Conservation (phyloP, 2,888 invertebrate genomes). For the Caradrina clavipalpis region DNA sequence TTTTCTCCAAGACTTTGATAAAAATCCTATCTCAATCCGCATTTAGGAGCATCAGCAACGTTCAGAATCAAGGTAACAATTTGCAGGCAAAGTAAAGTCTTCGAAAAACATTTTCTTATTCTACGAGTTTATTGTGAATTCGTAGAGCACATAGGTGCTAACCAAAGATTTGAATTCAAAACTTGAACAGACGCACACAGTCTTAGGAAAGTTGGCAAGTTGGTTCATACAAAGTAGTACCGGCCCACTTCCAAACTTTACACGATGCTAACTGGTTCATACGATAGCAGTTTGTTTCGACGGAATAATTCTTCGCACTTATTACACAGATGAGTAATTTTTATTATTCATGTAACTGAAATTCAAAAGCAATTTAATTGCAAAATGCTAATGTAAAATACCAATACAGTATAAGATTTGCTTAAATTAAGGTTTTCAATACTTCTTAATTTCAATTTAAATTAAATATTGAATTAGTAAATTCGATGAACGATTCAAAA, state of each 20-base stretch:
- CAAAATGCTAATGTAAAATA: not conserved
- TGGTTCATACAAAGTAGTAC: slow-evolving; percentile 52
- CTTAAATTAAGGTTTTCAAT: not conserved
- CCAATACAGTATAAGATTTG: slow-evolving; percentile 1
- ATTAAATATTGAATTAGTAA: slow-evolving; percentile 2
- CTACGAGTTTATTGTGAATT: slow-evolving; percentile 45
- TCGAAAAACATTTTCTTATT: slow-evolving; percentile 46
- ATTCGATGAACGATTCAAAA: not conserved
- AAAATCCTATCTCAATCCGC: slow-evolving; percentile 45
- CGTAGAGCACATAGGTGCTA: slow-evolving; percentile 38
- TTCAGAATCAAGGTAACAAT: slow-evolving; percentile 17
- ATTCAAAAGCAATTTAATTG: slow-evolving; percentile 8
- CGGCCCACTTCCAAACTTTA: slow-evolving; percentile 49
- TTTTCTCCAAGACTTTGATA: slow-evolving; percentile 40
- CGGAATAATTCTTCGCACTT: slow-evolving; percentile 33
- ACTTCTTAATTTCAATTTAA: slow-evolving; percentile 15
- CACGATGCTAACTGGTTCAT: slow-evolving; percentile 29
- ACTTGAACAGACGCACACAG: slow-evolving; percentile 49
- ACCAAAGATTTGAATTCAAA: slow-evolving; percentile 57
- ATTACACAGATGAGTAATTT: slow-evolving; percentile 33
- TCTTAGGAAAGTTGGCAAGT: slow-evolving; percentile 55
- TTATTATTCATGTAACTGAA: slow-evolving; percentile 14
- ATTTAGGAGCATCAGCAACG: slow-evolving; percentile 44
- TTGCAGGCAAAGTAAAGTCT: slow-evolving; percentile 11
- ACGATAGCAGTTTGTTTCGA: slow-evolving; percentile 40